These are phyloP conservation scores for Sternotherus odoratus DNA, from an alignment of 2,797 vertebrate species.

Conservation along the genomic window DNA sequence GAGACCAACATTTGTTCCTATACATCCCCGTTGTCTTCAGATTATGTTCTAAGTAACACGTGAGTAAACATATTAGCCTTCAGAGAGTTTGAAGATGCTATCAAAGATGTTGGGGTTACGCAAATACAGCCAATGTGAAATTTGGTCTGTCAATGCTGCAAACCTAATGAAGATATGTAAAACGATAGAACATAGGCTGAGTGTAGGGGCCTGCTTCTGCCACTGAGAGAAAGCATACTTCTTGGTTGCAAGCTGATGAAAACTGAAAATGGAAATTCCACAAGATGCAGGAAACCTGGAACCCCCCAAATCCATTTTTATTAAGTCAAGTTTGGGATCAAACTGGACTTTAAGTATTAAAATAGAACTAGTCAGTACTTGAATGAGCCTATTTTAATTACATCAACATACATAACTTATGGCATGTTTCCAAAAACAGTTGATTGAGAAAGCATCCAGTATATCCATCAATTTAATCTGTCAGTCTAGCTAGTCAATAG, in stretches of 20 bases:
- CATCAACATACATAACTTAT: neutral
- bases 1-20: neutral
- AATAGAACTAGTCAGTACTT: neutral
- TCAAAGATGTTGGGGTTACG: neutral
- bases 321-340: neutral
- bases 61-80: neutral
- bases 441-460: neutral
- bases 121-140: neutral
- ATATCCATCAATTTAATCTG: neutral
- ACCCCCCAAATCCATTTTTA: rapidly evolving
- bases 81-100: neutral
- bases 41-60: neutral
- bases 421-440: neutral
- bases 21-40: neutral
- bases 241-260: neutral
- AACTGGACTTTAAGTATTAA: neutral
- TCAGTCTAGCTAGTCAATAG: neutral
- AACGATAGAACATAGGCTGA: neutral
- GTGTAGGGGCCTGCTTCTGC: neutral
- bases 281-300: neutral
- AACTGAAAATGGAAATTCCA: neutral
- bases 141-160: neutral
- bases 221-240: neutral
- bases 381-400: neutral
- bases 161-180: neutral